Evolutionary conservation across 2,888 invertebrate genomes (phyloP), one percentile per base, ranked within the genome.

Genomic region (Xanthia icteritia): DNA sequence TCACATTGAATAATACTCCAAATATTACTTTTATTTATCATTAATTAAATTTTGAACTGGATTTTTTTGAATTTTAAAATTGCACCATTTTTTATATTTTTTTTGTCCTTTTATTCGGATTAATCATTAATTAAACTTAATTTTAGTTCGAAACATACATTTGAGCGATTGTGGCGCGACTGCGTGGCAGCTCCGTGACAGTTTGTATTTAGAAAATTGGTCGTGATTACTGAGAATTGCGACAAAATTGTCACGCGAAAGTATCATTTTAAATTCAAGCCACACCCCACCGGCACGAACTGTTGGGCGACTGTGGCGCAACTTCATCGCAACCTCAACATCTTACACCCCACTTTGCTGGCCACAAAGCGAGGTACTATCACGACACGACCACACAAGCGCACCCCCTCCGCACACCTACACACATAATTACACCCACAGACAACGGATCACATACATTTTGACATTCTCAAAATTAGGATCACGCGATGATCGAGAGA

Each of bases 381-480:
- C 70, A 58, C 56, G 5, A 6, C n/a, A 36, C 23, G 17, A 42
- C 45, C 84, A 86, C 60, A 77, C 84, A 80, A 51, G 31, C 76
- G 74, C 78, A 70, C 61, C 70, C 31, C 69, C 17, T 9, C 61
- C 66, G 63, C 77, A 48, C 63, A 39, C 23, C 48, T 77, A 61
- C 68, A 67, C 77, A 84, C 76, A 85, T 78, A 80, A 67, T 66
- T 64, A 76, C 65, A 60, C 67, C 42, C 68, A 76, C 80, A 81
- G 42, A 48, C 58, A 70, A 82, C 82, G 72, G 81, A 88, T 88
- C 88, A 73, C 88, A 69, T 81, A 88, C 81, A 88, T 88, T 88
- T 88, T 88, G 88, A 88, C 45, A 79, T 67, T 51, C 31, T 73
- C 85, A 88, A 88, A 88, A 88, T 82, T 42, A 88, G 88, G 88